These are phyloP conservation scores for Syngnathoides biaculeatus DNA, from an alignment of 2,113 vertebrate species.

Conservation along the genomic window DNA sequence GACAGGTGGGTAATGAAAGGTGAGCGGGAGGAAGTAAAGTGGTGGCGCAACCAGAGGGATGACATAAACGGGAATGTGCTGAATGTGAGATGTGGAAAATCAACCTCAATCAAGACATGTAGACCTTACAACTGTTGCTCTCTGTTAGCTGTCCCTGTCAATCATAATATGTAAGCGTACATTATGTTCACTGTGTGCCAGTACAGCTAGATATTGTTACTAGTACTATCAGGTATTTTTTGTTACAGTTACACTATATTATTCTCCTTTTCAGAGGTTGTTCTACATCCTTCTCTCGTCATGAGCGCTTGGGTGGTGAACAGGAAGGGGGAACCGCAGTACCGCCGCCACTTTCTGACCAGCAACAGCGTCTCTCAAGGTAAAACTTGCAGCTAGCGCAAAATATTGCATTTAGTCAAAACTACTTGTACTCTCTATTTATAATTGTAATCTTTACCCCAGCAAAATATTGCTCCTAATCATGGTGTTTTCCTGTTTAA, in stretches of 20 bases:
- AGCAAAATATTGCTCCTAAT: no score
- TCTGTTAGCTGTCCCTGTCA: neutral
- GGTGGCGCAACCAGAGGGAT: slow-evolving; percentile 26
- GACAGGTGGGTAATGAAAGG: slow-evolving; percentile 62
- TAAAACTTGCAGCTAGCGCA: slow-evolving; percentile 49
- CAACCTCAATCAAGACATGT: neutral
- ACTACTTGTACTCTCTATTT: no score
- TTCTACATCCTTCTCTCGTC: slow-evolving; percentile 16
- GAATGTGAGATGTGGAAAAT: slow-evolving; percentile 7
- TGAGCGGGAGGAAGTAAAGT: slow-evolving; percentile 25
- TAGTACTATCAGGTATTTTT: neutral
- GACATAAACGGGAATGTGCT: slow-evolving; percentile 50
- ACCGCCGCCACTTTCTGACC: slow-evolving; percentile 88
- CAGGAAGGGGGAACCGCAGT: slow-evolving; percentile 78
- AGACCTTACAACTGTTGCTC: neutral
- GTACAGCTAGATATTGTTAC: neutral
- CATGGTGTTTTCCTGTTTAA: no score
- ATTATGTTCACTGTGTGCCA: neutral
- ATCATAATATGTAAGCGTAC: neutral
- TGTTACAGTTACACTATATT: no score
- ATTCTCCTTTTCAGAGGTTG: slow-evolving; percentile 7
- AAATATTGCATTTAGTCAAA: no score
- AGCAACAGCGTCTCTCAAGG: slow-evolving; percentile 90
- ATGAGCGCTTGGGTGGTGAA: slow-evolving; percentile 84
- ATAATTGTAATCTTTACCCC: no score